phyloP scores from a whole-genome alignment of 2,888 invertebrate genomes.

The Thysanoteuthis rhombus region DNA sequence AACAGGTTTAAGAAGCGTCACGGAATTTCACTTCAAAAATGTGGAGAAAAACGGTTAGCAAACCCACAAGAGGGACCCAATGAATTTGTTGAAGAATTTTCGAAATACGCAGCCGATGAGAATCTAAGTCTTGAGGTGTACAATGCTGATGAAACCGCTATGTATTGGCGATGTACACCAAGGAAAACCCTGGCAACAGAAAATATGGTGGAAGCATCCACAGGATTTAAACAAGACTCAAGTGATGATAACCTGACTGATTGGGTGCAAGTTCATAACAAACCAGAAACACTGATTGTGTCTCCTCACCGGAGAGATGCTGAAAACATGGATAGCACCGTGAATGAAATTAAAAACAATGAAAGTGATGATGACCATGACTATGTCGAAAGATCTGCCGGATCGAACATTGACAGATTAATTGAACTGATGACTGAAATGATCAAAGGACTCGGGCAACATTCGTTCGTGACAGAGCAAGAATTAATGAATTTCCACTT shows the following conservation, averaged over 20 bases:
- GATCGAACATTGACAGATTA: not conserved
- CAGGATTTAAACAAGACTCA: too few species aligned
- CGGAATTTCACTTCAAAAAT: not conserved
- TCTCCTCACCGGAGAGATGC: not conserved
- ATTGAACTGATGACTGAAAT: not conserved
- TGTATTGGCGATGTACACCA: constrained; percentile 14
- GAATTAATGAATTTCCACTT: not conserved
- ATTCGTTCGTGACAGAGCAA: not conserved
- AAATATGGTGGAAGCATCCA: too few species aligned
- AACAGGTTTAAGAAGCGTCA: not conserved
- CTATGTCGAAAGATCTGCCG: not conserved
- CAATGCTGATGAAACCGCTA: not conserved
- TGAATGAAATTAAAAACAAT: not conserved
- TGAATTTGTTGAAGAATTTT: not conserved
- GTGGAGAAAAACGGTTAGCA: not conserved
- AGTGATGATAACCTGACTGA: not conserved
- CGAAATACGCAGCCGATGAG: not conserved
- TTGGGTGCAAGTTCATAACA: not conserved
- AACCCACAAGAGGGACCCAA: not conserved
- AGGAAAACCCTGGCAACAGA: not conserved
- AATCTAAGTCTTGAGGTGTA: not conserved
- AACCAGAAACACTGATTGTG: not conserved
- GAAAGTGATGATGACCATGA: not conserved
- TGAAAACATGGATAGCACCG: not conserved
- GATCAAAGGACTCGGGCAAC: not conserved